phyloP scores from a whole-genome alignment of 1,140 invertebrate species.

The Coboldia fuscipes region DNA sequence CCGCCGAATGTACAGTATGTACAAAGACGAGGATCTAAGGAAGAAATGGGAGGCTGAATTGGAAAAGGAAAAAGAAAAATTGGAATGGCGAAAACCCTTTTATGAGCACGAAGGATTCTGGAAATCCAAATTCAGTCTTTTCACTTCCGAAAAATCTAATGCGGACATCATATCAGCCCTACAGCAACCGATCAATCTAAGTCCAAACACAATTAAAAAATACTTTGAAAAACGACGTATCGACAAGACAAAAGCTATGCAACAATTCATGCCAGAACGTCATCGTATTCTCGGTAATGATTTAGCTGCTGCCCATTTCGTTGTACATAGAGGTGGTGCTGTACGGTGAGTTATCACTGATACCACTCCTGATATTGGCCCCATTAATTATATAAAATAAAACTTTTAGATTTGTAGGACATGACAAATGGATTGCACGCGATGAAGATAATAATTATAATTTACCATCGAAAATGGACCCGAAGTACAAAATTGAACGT shows the following conservation, averaged over 20 bases:
- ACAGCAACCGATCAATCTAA: conserved; percentile 24
- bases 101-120: conserved; percentile 19
- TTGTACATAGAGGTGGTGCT: conserved; percentile 38
- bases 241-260: conserved; percentile 15
- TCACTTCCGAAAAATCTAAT: conserved; percentile 19
- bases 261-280: conserved; percentile 24
- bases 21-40: no score
- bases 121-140: conserved; percentile 22
- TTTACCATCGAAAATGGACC: conserved; percentile 31
- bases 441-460: conserved; percentile 22
- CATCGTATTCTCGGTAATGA: conserved; percentile 36
- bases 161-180: conserved; percentile 20
- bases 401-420: conserved; percentile 24
- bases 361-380: background rate
- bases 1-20: no score
- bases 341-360: conserved; percentile 24
- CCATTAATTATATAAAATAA: no score
- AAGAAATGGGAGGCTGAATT: no score
- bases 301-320: conserved; percentile 50
- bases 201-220: conserved; percentile 14
- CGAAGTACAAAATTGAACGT: conserved; percentile 33
- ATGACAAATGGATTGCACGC: conserved; percentile 31
- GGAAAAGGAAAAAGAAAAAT: conserved; percentile 15
- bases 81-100: conserved; percentile 22
- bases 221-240: conserved; percentile 23